These are phyloP conservation scores for Drosophila crucigera DNA, from an alignment of 2,888 invertebrate genomes.

Conservation along the genomic window DNA sequence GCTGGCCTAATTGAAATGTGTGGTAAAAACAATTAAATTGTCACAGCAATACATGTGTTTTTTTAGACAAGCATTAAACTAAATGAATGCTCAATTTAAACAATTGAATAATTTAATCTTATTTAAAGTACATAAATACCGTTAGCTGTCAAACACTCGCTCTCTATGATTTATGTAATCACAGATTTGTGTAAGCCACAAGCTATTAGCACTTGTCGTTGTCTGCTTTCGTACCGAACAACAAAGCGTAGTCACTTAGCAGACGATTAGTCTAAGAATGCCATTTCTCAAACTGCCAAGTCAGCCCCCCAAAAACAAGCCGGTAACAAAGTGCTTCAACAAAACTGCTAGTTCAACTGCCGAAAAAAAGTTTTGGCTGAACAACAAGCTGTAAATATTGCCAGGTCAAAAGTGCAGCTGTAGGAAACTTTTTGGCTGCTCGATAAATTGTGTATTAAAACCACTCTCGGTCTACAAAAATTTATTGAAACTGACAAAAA, in stretches of 20 bases:
- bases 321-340: slow-evolving; percentile 43
- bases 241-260: slow-evolving; percentile 58
- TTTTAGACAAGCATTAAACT: background rate
- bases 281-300: slow-evolving; percentile 55
- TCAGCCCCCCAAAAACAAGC: slow-evolving; percentile 16
- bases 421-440: slow-evolving; percentile 62
- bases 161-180: slow-evolving; percentile 4
- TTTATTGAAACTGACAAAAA: slow-evolving; percentile 42
- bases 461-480: slow-evolving; percentile 57
- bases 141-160: background rate
- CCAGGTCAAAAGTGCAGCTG: slow-evolving; percentile 70
- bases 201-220: background rate
- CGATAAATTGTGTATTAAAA: slow-evolving; percentile 72
- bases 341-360: slow-evolving; percentile 34
- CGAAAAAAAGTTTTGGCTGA: slow-evolving; percentile 43
- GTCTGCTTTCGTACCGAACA: slow-evolving; percentile 1
- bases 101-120: background rate
- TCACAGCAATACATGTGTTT: background rate
- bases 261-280: slow-evolving; percentile 59
- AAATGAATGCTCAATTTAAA: background rate
- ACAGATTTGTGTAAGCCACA: slow-evolving; percentile 3
- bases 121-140: background rate
- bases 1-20: background rate
- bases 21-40: slow-evolving; percentile 7
- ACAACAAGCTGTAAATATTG: slow-evolving; percentile 78